Evolutionary conservation across 2,113 vertebrate species (phyloP).

Genomic region (Callaeas wilsoni): DNA sequence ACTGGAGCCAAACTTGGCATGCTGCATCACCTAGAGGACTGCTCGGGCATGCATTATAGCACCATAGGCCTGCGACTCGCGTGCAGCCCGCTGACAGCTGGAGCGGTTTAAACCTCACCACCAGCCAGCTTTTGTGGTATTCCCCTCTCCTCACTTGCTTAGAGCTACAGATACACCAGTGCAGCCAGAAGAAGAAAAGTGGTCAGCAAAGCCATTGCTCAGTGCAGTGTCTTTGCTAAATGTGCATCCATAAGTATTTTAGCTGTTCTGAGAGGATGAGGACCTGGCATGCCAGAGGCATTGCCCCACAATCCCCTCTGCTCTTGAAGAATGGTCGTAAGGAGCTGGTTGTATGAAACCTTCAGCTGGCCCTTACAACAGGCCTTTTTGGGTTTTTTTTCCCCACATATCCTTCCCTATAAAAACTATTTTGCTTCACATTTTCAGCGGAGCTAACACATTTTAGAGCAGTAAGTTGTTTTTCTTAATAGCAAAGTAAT

Average conservation of each 20-base stretch:
- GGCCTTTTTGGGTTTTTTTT: rapidly evolving
- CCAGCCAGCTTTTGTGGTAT: not conserved
- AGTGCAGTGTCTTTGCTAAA: not conserved
- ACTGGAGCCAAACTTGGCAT: not conserved
- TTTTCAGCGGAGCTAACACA: not conserved
- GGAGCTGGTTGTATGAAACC: not conserved
- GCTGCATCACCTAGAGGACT: not conserved
- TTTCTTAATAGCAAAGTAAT: not conserved
- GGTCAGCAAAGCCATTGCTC: not conserved
- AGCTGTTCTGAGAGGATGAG: not conserved
- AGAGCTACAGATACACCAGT: not conserved
- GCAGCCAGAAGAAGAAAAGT: not conserved
- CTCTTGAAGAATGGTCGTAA: not conserved
- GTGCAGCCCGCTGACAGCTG: not conserved
- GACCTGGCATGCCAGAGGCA: rapidly evolving
- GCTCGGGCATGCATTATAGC: rapidly evolving
- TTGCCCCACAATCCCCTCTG: rapidly evolving
- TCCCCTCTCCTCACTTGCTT: not conserved
- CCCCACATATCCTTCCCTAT: not conserved
- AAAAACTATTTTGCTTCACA: not conserved
- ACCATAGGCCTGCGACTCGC: rapidly evolving
- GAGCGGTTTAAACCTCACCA: not conserved
- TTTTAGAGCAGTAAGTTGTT: not conserved
- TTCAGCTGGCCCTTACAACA: not conserved
- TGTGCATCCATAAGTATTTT: not conserved